Base-by-base conservation (phyloP, 2,888 invertebrate genomes). In the Hypselothyrea guttata region DNA sequence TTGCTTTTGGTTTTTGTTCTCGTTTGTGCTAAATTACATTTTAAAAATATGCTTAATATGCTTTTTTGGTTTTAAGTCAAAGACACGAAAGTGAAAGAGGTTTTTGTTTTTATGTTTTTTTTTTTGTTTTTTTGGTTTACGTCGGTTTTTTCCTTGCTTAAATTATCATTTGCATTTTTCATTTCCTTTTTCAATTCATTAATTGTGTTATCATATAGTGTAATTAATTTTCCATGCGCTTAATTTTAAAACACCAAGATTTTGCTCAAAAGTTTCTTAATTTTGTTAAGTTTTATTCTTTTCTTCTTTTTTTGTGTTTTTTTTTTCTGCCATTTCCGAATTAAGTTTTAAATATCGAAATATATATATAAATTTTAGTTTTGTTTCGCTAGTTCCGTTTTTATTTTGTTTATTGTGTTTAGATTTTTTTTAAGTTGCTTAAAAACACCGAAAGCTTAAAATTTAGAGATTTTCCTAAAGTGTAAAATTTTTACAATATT, bases 21-120 rank as follows among this genome's bases (percentile, higher is more conserved):
- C 38, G 60, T 69, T 71, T 84, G 84, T 84, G 84, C 84, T 81
- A 81, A 82, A 82, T 82, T 84, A 81, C 75, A 74, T 81, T 82
- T 79, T 84, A 82, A 82, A 82, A 82, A 82, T 84, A 77, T 83
- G 77, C 63, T 83, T 79, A 81, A 72, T 75, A 62, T 67, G 61
- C 64, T 61, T 70, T 37, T 49, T 83, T 71, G 71, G 64, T 77
- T 76, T 87, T 85, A 78, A 88, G 87, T 88, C 88, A 89, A 89
- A 88, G 88, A 89, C 88, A 89, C 88, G 88, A 88, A 89, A 89
- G 88, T 89, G 89, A 89, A 89, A 89, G 89, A 89, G 88, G 88
- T 88, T 87, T 83, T 81, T 74, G 74, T 75, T 79, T 83, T n/a
- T n/a, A n/a, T n/a, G n/a, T n/a, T n/a, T n/a, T n/a, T n/a, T n/a